These are phyloP conservation scores for Caenorhabditis afra DNA, from an alignment of 2,888 invertebrate genomes.

Conservation along the genomic window DNA sequence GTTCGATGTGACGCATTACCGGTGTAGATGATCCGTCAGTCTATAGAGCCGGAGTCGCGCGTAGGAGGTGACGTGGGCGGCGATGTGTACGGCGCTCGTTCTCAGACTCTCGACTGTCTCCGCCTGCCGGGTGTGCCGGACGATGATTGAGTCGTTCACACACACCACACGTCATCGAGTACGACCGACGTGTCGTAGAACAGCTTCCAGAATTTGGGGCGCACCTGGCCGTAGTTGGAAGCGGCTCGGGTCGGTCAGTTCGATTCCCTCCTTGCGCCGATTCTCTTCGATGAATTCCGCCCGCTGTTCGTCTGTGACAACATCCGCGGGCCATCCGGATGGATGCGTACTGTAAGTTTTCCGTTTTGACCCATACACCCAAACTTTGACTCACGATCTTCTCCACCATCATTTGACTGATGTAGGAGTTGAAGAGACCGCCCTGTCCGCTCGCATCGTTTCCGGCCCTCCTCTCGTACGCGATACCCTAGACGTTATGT, in stretches of 20 bases:
- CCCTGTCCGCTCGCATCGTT: background rate
- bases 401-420: slow-evolving; percentile 5
- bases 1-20: background rate
- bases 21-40: background rate
- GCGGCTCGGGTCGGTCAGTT: background rate
- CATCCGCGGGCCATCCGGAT: background rate
- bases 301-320: background rate
- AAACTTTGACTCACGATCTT: slow-evolving; percentile 7
- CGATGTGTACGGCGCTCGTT: slow-evolving; percentile 6
- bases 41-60: background rate
- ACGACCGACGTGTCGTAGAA: background rate
- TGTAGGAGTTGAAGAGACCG: slow-evolving; percentile 2
- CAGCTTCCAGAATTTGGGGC: background rate
- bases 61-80: slow-evolving; percentile 1
- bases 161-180: background rate
- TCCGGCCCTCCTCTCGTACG: background rate
- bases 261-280: background rate
- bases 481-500: too few species aligned
- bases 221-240: background rate
- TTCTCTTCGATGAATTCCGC: background rate
- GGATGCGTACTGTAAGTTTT: background rate
- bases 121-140: background rate
- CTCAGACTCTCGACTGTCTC: background rate
- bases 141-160: background rate
- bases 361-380: background rate